Evolutionary conservation across 2,113 vertebrate species (phyloP), one percentile per base, ranked within the genome.

Genomic region (Gambusia affinis): DNA sequence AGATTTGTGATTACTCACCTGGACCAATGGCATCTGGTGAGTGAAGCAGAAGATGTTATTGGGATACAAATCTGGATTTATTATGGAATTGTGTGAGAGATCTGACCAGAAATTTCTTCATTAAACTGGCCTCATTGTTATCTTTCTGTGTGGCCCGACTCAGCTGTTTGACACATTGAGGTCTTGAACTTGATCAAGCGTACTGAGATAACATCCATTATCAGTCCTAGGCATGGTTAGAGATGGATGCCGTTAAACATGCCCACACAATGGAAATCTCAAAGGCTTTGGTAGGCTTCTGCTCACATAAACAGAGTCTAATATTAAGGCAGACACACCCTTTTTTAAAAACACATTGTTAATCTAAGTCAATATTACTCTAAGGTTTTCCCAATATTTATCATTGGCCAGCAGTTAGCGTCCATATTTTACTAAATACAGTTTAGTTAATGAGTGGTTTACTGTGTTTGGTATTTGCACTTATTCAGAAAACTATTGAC

Each of bases 31-130:
- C 47, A 78, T 85, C 76, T 61, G 71, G 81, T 70, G 60, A 83
- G 83, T 61, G 37, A 71, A 17, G 0, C 60, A 42, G 72, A 84
- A 69, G 75, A 39, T 4, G 2, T n/a, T 22, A 8, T 67, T 67
- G 7, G 29, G 8, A 24, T n/a, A 15, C 65, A 67, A 7, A 24
- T 73, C 30, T 27, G 28, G 60, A 27, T 35, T 70, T 33, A 11
- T 28, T 47, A 57, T 17, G 63, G 39, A 12, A 70, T 6, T 12
- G 29, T 67, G 44, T 6, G 22, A 27, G 63, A 8, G 60, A 54
- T 19, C 65, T 72, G 67, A 72, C 85, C 85, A 91, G 89, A 89
- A 91, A 90, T 89, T 91, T 84, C 79, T 80, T 54, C 72, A 37
- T 70, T 5, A 12, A 81, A 63, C 82, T 85, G 83, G 81, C 84